Evolutionary conservation across 2,113 vertebrate genomes (phyloP).

Genomic region (Ivindomyrus marchei): DNA sequence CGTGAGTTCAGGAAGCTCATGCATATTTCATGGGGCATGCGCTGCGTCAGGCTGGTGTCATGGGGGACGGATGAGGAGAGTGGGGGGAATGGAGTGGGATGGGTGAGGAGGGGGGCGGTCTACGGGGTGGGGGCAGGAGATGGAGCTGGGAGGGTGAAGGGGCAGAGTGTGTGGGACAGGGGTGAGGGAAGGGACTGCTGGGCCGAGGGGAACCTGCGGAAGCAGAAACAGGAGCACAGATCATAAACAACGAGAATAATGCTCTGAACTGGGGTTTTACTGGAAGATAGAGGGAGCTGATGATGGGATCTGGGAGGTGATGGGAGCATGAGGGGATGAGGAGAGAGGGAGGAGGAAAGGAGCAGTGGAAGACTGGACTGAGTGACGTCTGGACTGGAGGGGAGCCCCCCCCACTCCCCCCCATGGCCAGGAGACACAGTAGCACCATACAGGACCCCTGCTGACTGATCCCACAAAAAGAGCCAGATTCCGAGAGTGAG

Average conservation of each 20-base stretch:
- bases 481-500: not conserved
- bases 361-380: not conserved
- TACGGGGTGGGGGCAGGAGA: not conserved
- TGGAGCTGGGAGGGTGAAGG: not conserved
- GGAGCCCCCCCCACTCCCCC: too few relatives aligned
- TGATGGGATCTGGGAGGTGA: too few relatives aligned
- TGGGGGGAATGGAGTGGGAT: too few relatives aligned
- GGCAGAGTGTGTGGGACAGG: not conserved
- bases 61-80: not conserved
- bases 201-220: not conserved
- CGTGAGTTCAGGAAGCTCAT: not conserved
- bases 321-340: not conserved
- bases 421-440: not conserved
- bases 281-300: not conserved
- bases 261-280: not conserved
- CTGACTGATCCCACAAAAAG: not conserved
- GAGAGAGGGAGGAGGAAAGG: not conserved
- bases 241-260: not conserved
- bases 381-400: not conserved
- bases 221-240: not conserved
- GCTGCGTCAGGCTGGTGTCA: not conserved
- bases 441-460: not conserved
- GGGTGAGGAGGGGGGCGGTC: not conserved
- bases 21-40: not conserved
- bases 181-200: not conserved